These are phyloP conservation scores for Cisticola juncidis DNA, from an alignment of 2,113 vertebrate genomes.

Conservation along the genomic window DNA sequence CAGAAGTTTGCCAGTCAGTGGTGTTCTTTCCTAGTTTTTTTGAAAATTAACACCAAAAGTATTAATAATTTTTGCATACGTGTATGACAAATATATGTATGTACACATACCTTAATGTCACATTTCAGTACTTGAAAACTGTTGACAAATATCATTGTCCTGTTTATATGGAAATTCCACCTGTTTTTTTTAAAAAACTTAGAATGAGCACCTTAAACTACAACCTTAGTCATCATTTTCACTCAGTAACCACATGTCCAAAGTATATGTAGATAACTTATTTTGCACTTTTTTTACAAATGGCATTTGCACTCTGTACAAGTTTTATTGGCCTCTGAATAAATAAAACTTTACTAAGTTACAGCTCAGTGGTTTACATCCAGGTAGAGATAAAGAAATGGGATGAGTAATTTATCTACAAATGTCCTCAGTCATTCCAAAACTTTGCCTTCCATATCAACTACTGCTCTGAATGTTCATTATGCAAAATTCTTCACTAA, in stretches of 20 bases:
- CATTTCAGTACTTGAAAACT: background rate
- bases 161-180: background rate
- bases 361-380: background rate
- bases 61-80: background rate
- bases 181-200: background rate
- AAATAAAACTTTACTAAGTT: background rate
- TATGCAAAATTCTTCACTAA: background rate
- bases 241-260: background rate
- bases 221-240: background rate
- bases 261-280: background rate
- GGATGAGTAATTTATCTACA: background rate
- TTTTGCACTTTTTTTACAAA: background rate
- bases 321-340: background rate
- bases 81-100: background rate
- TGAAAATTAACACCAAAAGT: background rate
- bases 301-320: background rate
- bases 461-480: background rate
- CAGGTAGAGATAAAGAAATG: background rate
- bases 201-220: background rate
- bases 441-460: background rate
- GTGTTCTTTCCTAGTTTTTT: background rate
- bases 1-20: background rate
- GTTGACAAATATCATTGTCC: background rate
- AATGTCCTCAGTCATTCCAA: background rate
- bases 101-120: background rate